Conservation (phyloP, 2,113 vertebrate species). For the Mesoclemmys tuberculata region DNA sequence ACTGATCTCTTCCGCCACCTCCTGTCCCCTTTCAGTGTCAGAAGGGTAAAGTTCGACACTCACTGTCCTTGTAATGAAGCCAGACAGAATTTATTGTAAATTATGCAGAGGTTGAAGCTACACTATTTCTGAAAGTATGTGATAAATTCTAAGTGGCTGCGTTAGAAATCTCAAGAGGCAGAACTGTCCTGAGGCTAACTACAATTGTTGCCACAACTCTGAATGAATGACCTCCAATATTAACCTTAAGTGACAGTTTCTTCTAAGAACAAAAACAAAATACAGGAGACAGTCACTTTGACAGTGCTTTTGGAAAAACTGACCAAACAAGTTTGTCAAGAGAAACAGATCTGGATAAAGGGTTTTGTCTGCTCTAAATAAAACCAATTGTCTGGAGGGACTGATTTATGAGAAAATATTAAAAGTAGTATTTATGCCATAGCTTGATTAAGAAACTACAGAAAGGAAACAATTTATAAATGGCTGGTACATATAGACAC, state of each 20-base stretch:
- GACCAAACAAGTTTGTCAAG: conserved; percentile 8
- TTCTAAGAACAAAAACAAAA: conserved; percentile 29
- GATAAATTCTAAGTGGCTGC: conserved; percentile 23
- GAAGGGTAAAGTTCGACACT: background rate
- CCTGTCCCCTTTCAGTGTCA: background rate
- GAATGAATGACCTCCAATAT: conserved; percentile 41
- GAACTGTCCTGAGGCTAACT: conserved; percentile 46
- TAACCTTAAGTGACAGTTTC: conserved; percentile 56
- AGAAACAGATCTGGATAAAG: background rate
- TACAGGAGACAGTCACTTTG: background rate
- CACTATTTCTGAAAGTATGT: background rate
- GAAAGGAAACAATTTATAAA: background rate
- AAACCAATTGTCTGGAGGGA: background rate
- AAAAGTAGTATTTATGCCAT: background rate
- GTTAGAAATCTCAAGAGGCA: conserved; percentile 52
- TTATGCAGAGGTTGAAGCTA: background rate
- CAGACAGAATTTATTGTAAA: background rate
- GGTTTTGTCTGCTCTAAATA: conserved; percentile 14
- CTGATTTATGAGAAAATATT: background rate
- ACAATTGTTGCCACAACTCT: conserved; percentile 6
- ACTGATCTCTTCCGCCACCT: background rate
- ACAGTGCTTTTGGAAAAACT: conserved; percentile 34
- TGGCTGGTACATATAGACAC: background rate
- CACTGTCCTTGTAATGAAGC: background rate
- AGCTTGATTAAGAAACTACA: background rate